These are phyloP conservation scores for Leucophenga montana DNA, from an alignment of 2,888 invertebrate genomes.

Conservation along the genomic window DNA sequence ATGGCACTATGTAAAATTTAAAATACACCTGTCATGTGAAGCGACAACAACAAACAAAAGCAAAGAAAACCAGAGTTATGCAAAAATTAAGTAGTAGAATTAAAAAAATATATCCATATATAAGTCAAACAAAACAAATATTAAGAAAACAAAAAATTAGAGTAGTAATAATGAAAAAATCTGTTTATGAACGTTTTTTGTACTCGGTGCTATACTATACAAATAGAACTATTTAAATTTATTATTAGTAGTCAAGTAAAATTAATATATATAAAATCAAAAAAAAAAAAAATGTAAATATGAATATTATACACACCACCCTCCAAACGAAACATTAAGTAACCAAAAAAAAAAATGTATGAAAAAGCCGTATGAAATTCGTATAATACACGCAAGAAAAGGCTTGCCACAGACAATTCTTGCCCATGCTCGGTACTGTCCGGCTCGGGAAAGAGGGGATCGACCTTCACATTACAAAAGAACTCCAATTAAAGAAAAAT, in stretches of 20 bases:
- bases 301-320: conserved; percentile 13
- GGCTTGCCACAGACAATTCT: neutral
- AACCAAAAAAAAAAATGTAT: conserved; percentile 7
- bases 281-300: conserved; percentile 10
- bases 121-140: conserved; percentile 14
- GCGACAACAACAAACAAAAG: conserved; percentile 33
- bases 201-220: conserved; percentile 73
- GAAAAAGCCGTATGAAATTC: neutral
- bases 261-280: neutral
- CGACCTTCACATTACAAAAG: too few relatives aligned
- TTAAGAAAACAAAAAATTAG: conserved; percentile 20
- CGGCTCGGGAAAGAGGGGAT: too few relatives aligned
- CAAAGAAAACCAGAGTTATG: conserved; percentile 54
- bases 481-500: too few relatives aligned
- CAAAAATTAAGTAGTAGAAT: conserved; percentile 62
- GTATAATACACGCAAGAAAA: too few relatives aligned
- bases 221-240: conserved; percentile 41
- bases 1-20: conserved; percentile 65
- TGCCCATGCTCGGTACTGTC: neutral
- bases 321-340: neutral
- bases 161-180: conserved; percentile 55
- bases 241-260: conserved; percentile 25
- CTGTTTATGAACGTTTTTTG: conserved; percentile 67
- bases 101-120: conserved; percentile 44
- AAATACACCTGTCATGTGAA: conserved; percentile 33